phyloP scores from a whole-genome alignment of 2,797 vertebrate genomes.

The Sternotherus odoratus region DNA sequence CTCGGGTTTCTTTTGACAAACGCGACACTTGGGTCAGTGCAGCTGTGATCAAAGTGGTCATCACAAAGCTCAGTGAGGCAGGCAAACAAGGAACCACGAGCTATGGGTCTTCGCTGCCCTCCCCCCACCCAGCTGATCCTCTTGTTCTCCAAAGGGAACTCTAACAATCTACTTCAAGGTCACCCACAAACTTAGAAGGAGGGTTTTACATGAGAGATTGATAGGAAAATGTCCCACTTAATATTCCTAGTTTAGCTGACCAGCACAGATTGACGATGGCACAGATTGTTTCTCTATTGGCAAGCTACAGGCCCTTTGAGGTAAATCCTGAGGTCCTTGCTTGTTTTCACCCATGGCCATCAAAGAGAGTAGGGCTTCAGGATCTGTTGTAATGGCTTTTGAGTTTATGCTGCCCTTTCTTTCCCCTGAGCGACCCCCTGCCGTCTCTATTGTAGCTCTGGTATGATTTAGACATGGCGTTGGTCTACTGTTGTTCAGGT shows the following conservation, averaged over 20 bases:
- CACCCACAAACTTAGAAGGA: slow-evolving; percentile 16
- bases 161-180: neutral
- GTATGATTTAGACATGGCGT: neutral
- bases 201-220: slow-evolving; percentile 18
- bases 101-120: neutral
- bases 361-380: slow-evolving; percentile 49
- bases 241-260: slow-evolving; percentile 28
- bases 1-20: slow-evolving; percentile 66
- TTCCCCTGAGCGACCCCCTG: neutral
- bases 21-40: slow-evolving; percentile 50
- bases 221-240: slow-evolving; percentile 47
- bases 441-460: neutral
- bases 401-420: neutral
- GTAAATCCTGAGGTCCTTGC: slow-evolving; percentile 32
- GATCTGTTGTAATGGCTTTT: slow-evolving; percentile 35
- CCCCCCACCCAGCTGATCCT: neutral
- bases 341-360: slow-evolving; percentile 29
- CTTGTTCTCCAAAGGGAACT: slow-evolving; percentile 40
- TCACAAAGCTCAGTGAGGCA: slow-evolving; percentile 13
- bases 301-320: slow-evolving; percentile 36
- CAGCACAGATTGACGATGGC: no score
- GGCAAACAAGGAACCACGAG: neutral
- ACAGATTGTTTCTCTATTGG: slow-evolving; percentile 42
- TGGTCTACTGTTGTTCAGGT: neutral
- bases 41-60: slow-evolving; percentile 50